These are phyloP conservation scores for Chitala chitala DNA, from an alignment of 2,113 vertebrate genomes.

Conservation along the genomic window DNA sequence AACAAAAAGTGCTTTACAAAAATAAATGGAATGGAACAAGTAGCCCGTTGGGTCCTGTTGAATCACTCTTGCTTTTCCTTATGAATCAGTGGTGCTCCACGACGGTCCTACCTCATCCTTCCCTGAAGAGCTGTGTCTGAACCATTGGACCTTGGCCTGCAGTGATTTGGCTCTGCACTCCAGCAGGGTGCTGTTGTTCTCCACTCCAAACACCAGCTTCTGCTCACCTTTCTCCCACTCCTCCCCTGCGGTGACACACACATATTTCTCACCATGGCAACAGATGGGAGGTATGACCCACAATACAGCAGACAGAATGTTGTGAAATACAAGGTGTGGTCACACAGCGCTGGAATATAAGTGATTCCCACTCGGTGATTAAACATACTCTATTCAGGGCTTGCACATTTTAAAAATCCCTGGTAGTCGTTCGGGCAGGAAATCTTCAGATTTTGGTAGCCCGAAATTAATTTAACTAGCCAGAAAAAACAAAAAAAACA, in stretches of 20 bases:
- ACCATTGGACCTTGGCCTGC: slow-evolving; percentile 88
- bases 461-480: too few relatives aligned
- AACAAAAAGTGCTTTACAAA: too few relatives aligned
- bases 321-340: slow-evolving; percentile 8
- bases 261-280: neutral
- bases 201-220: slow-evolving; percentile 75
- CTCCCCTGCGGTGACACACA: slow-evolving; percentile 41
- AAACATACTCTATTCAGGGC: neutral
- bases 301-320: slow-evolving; percentile 6
- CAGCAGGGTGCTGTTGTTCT: slow-evolving; percentile 86
- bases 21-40: neutral
- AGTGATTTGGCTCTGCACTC: slow-evolving; percentile 85
- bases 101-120: slow-evolving; percentile 71
- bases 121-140: slow-evolving; percentile 68
- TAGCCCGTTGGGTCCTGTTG: neutral
- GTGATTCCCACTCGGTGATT: neutral
- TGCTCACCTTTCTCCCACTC: slow-evolving; percentile 68
- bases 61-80: neutral
- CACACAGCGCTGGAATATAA: neutral
- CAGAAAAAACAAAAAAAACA: too few relatives aligned
- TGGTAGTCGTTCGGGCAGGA: too few relatives aligned
- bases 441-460: too few relatives aligned
- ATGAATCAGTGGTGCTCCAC: neutral
- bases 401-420: too few relatives aligned
- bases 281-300: slow-evolving; percentile 11